A percentile compares a stretch with the other conserved stretches of the same genome.
Evolutionary conservation across 2,888 invertebrate species (phyloP).

Genomic region (Drosophila anomelani): DNA sequence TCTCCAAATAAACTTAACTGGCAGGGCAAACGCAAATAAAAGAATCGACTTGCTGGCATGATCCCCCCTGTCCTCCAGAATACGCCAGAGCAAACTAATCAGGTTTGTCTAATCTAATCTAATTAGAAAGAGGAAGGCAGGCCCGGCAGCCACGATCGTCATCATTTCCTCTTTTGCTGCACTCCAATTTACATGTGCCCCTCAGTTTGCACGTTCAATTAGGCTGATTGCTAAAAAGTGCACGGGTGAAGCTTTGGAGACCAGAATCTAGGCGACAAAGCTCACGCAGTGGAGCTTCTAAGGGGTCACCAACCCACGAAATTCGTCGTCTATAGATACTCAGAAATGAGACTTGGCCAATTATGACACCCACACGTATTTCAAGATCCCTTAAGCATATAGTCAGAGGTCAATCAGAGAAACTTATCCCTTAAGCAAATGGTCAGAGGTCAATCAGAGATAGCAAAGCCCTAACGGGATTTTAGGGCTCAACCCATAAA

Average conservation of each 20-base stretch:
- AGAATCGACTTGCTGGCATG: conserved; percentile 15
- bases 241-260: conserved; percentile 16
- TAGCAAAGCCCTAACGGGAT: no score
- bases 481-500: neutral
- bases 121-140: conserved; percentile 51
- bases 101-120: conserved; percentile 66
- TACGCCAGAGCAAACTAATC: conserved; percentile 44
- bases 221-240: conserved; percentile 13
- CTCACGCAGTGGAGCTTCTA: conserved; percentile 21
- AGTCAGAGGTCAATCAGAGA: no score
- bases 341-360: neutral
- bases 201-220: conserved; percentile 25
- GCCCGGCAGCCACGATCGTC: conserved; percentile 24
- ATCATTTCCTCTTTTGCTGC: conserved; percentile 22
- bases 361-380: neutral
- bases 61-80: conserved; percentile 15
- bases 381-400: neutral
- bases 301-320: conserved; percentile 28
- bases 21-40: conserved; percentile 20
- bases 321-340: neutral
- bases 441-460: no score
- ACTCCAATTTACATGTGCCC: conserved; percentile 47
- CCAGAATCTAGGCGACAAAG: conserved; percentile 19
- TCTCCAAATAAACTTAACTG: conserved; percentile 23
- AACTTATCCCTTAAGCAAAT: no score